These are phyloP conservation scores for Pollachius pollachius DNA, from an alignment of 2,113 vertebrate species.

Conservation along the genomic window DNA sequence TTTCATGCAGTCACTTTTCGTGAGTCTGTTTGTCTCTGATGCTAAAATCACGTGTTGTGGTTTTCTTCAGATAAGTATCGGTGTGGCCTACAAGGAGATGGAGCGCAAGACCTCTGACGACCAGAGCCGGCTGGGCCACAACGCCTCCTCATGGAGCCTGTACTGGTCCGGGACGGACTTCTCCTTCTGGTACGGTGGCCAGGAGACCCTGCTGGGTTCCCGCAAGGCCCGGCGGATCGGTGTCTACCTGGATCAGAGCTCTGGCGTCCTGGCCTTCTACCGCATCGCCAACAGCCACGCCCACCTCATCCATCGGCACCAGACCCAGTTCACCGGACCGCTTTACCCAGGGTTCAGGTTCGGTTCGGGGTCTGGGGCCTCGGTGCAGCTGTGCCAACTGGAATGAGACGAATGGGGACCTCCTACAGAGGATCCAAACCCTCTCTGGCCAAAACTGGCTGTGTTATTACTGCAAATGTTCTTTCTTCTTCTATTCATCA, in stretches of 20 bases:
- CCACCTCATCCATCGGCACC: conserved; percentile 63
- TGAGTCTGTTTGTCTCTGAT: too few relatives aligned
- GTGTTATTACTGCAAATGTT: neutral
- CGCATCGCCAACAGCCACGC: conserved; percentile 54
- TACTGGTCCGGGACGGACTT: conserved; percentile 74
- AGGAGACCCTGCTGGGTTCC: conserved; percentile 56
- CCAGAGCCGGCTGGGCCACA: conserved; percentile 71
- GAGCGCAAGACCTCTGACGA: conserved; percentile 56
- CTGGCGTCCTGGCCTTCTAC: conserved; percentile 72
- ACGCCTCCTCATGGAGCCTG: conserved; percentile 70
- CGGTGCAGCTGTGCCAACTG: conserved; percentile 59
- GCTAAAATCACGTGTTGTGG: too few relatives aligned
- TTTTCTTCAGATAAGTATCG: conserved; percentile 62
- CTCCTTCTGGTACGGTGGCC: conserved; percentile 67
- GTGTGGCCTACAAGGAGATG: conserved; percentile 68
- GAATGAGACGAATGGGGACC: conserved; percentile 36
- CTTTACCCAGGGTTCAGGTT: conserved; percentile 73
- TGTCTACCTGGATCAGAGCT: conserved; percentile 73
- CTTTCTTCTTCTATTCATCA: too few relatives aligned
- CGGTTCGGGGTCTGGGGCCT: conserved; percentile 58
- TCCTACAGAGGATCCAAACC: neutral
- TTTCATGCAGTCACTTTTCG: too few relatives aligned
- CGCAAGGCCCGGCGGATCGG: conserved; percentile 65
- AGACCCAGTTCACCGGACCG: conserved; percentile 58
- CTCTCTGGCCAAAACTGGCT: too few relatives aligned